A percentile compares a stretch with the other conserved stretches of the same genome.
These are phyloP conservation scores for Lemur catta DNA, from an alignment of 2,797 vertebrate genomes.

Conservation along the genomic window DNA sequence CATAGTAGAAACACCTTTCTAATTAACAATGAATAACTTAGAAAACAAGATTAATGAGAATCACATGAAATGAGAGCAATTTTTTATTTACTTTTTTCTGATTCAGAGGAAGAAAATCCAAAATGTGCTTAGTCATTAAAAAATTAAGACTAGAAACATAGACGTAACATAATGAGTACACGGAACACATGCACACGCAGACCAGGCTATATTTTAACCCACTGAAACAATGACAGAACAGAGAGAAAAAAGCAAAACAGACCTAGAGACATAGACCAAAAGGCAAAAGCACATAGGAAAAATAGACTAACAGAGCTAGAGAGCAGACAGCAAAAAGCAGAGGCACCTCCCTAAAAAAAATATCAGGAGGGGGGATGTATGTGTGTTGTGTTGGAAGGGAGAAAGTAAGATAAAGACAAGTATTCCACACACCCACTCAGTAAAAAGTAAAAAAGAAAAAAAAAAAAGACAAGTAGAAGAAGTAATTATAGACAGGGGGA, in stretches of 20 bases:
- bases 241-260: not conserved
- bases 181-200: not conserved
- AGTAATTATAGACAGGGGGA: not conserved
- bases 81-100: not conserved
- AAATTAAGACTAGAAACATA: not conserved
- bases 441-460: too few species aligned
- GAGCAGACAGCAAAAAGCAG: not conserved
- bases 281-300: not conserved
- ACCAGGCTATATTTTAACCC: not conserved
- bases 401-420: not conserved
- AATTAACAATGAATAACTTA: constrained; percentile 19
- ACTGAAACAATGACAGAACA: not conserved
- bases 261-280: not conserved
- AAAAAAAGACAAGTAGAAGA: not conserved
- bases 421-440: too few species aligned
- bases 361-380: rapidly evolving
- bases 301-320: not conserved
- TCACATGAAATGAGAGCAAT: not conserved
- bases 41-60: constrained; percentile 17
- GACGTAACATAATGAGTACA: not conserved
- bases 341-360: not conserved
- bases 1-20: not conserved
- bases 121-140: constrained; percentile 31
- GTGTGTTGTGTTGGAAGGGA: not conserved
- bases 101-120: constrained; percentile 32